Evolutionary conservation across 2,797 vertebrate genomes (phyloP).

Genomic region (Chaenodraco wilsoni): DNA sequence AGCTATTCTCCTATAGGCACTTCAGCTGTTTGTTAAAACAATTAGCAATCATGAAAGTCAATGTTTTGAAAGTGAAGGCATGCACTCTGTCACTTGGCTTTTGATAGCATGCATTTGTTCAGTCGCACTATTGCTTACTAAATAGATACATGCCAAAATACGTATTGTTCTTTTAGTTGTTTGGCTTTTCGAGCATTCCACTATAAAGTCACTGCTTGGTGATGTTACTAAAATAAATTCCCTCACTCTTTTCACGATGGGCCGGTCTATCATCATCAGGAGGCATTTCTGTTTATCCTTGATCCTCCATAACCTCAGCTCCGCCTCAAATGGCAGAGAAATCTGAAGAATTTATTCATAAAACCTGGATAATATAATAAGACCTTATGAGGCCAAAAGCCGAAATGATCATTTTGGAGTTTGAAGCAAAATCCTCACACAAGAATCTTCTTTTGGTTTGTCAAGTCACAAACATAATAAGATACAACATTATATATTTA

Average conservation of each 20-base stretch:
- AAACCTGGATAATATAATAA: constrained; percentile 27
- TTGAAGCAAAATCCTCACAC: constrained; percentile 12
- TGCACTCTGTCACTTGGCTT: constrained; percentile 2
- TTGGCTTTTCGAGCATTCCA: neutral
- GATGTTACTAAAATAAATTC: constrained; percentile 27
- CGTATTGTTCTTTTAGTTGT: constrained; percentile 3
- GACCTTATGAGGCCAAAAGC: constrained; percentile 25
- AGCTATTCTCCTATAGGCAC: constrained; percentile 44
- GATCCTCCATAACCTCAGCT: constrained; percentile 37
- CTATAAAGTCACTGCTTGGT: constrained; percentile 16
- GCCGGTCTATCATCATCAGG: constrained; percentile 33
- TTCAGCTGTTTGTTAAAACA: constrained; percentile 56
- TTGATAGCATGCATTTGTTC: neutral
- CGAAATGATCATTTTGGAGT: constrained; percentile 24
- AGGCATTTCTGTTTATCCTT: constrained; percentile 23
- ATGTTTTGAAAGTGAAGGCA: constrained; percentile 16
- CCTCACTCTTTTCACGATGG: constrained; percentile 5
- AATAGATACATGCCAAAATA: neutral
- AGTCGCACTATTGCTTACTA: constrained; percentile 5
- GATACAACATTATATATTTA: neutral
- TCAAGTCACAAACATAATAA: neutral
- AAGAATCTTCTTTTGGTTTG: neutral
- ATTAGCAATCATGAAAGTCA: constrained; percentile 46
- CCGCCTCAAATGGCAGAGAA: constrained; percentile 25
- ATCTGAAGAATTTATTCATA: constrained; percentile 17